Evolutionary conservation across 1,140 invertebrate species (phyloP), one percentile per base, ranked within the genome.

Genomic region (Bicyclus anynana): DNA sequence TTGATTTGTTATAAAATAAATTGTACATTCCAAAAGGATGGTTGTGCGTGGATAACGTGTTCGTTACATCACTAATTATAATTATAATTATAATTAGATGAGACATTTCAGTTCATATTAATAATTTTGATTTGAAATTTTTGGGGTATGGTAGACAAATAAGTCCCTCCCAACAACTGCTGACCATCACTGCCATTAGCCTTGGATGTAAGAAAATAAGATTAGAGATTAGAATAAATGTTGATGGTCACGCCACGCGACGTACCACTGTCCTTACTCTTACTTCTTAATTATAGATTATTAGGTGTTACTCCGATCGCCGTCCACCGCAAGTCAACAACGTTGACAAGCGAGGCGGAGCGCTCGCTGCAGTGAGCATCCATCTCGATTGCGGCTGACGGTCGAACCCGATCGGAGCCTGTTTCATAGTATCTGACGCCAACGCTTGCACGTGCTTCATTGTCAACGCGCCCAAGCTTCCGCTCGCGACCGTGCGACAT

Each of bases 111-210:
- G 53, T 75, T 72, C 53, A 38, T 51, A 44, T 67, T 33, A 59
- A 59, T 35, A 57, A 40, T 67, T 66, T 20, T 72, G 26, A 51
- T 63, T 76, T 61, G n/a, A 44, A 44, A 61, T 82, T 80, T 58
- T 75, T 72, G 67, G 80, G 80, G 79, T 44, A 76, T 51, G 80
- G 83, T 81, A 54, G 82, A 82, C 76, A 10, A 14, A 17, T 59
- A 20, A 6, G 76, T 83, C 80, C 83, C 80, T 76, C 78, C 80
- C 80, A 64, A 73, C 76, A 80, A 80, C 75, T 71, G 80, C 83
- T 81, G 70, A 81, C 73, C 74, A 77, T 71, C 79, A 86, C 83
- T 86, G 83, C 83, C 83, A 86, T 81, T 82, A 84, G 75, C 62
- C 57, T 76, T 69, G 66, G 60, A 56, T 69, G 51, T 82, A 82